phyloP scores from a whole-genome alignment of 2,113 vertebrate genomes.

The Oplegnathus fasciatus region DNA sequence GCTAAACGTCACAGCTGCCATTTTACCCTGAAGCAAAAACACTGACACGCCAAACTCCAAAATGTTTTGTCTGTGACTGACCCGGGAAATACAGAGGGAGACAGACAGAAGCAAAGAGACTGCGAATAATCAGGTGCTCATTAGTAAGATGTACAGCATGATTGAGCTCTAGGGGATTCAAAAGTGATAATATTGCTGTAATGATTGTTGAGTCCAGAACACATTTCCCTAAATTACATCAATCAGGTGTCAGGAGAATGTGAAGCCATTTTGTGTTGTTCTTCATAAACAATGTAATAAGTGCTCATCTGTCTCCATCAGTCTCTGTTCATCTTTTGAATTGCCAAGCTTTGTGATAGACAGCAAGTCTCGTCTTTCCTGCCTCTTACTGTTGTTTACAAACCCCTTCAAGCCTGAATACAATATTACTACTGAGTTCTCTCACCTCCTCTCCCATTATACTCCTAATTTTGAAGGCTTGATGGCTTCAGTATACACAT shows the following conservation, averaged over 20 bases:
- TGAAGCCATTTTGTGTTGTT: background rate
- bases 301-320: conserved; percentile 8
- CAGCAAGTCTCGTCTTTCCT: background rate
- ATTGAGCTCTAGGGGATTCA: background rate
- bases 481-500: background rate
- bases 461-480: background rate
- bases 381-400: background rate
- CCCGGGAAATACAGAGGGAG: background rate
- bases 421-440: background rate
- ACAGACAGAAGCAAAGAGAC: background rate
- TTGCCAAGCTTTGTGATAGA: background rate
- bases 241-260: background rate
- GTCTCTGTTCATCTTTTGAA: background rate
- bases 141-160: background rate
- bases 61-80: conserved; percentile 19
- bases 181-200: background rate
- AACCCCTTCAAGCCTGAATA: background rate
- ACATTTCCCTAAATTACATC: conserved; percentile 12
- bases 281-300: conserved; percentile 1
- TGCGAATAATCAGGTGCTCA: background rate
- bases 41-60: conserved; percentile 2
- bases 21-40: conserved; percentile 40
- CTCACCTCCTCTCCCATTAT: background rate
- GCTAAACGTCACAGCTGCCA: conserved; percentile 30
- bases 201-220: background rate